Evolutionary conservation across 2,113 vertebrate species (phyloP).

Genomic region (Microcebus murinus): DNA sequence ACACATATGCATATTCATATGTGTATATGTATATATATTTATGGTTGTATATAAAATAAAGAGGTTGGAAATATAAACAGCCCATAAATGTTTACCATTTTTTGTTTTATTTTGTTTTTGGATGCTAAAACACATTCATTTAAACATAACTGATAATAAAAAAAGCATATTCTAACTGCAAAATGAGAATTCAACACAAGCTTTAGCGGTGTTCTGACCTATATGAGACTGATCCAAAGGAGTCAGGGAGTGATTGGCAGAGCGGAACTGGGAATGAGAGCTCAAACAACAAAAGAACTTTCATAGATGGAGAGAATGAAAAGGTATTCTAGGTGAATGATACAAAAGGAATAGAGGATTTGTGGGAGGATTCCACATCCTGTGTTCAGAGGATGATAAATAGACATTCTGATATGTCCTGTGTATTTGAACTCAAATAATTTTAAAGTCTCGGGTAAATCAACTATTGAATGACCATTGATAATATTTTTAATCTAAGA

Average conservation of each 20-base stretch:
- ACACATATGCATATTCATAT: not conserved
- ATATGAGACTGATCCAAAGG: not conserved
- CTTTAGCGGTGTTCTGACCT: not conserved
- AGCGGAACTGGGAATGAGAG: not conserved
- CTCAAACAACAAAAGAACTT: not conserved
- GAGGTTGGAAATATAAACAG: not conserved
- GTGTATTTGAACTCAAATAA: not conserved
- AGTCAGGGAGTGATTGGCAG: not conserved
- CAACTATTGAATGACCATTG: not conserved
- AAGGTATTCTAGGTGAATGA: not conserved
- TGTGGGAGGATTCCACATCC: accelerated
- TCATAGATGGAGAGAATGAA: not conserved
- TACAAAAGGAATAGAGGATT: not conserved
- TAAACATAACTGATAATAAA: not conserved
- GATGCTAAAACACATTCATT: not conserved
- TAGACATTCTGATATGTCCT: not conserved
- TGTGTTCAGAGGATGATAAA: not conserved
- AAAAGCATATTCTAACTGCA: not conserved
- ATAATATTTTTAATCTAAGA: not conserved
- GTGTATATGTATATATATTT: not conserved
- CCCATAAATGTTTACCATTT: not conserved
- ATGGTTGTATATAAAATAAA: not conserved
- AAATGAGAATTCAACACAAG: not conserved
- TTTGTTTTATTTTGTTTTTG: not conserved
- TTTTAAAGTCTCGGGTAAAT: not conserved